Conservation (phyloP, 2,797 vertebrate genomes). For the Falco cherrug region DNA sequence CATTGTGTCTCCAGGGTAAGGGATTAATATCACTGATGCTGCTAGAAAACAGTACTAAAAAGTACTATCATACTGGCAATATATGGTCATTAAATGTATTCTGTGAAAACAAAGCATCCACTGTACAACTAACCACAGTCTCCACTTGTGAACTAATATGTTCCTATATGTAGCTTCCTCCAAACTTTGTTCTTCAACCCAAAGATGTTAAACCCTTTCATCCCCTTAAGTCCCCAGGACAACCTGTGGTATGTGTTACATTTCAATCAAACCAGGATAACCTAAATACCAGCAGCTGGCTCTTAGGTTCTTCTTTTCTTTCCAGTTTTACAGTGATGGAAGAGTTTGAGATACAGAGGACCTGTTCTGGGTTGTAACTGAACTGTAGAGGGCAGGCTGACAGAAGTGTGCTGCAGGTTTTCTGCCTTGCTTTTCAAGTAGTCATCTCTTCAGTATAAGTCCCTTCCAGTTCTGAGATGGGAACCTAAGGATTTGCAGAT, state of each 20-base stretch:
- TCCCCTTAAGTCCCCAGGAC: background rate
- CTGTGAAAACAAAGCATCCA: background rate
- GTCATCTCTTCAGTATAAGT: background rate
- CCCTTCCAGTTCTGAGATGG: background rate
- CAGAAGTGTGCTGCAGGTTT: background rate
- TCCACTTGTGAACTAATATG: background rate
- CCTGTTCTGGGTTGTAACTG: background rate
- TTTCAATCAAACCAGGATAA: background rate
- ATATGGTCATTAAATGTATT: background rate
- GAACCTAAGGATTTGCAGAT: background rate
- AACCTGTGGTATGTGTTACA: background rate
- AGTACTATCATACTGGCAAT: background rate
- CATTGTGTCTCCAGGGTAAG: background rate
- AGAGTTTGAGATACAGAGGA: background rate
- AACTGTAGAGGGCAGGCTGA: background rate
- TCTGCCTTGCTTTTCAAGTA: background rate
- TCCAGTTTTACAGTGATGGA: background rate
- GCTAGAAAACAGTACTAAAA: background rate
- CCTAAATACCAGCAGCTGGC: background rate
- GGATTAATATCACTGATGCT: background rate
- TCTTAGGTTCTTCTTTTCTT: background rate
- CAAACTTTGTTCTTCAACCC: background rate
- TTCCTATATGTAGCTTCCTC: background rate
- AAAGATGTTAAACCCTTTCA: background rate
- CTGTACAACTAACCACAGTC: background rate